Evolutionary conservation across 2,888 invertebrate species (phyloP), one percentile per base, ranked within the genome.

Genomic region (Meta bourneti): DNA sequence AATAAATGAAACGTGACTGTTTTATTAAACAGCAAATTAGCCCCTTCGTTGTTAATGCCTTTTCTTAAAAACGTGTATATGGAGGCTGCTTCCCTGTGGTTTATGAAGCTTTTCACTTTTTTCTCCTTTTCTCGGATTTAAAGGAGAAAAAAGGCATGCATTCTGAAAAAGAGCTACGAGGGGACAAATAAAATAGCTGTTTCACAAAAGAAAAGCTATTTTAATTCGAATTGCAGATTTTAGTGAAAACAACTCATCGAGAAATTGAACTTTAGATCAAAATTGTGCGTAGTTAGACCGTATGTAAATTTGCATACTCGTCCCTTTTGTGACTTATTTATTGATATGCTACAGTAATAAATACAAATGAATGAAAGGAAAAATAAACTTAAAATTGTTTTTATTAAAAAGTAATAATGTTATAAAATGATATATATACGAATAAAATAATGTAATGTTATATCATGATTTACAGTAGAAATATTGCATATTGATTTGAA

Each of bases 21-120:
- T 82, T 87, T 91, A 91, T 88, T 91, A 91, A 91, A 91, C 78
- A 79, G 91, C 69, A 87, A 91, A 91, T 91, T 88, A 88, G 82
- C 87, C 19, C 70, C 82, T 51, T 78, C 72, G 87, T 88, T 82
- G 91, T 91, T 91, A 91, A 91, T 85, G 91, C 91, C 81, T 61
- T 70, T 72, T 81, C 70, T 79, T 71, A 72, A 80, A 71, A 87
- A 79, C 71, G 87, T 71, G 71, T 87, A 69, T 72, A 52, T 34
- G 49, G 74, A 49, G 51, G 81, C 77, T 72, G 16, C 54, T 49
- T 48, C 75, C 74, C 20, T 54, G 51, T 16, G 78, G 70, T 51
- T 69, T 77, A n/a, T 61, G 19, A 34, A 79, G 54, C 52, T 34
- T 83, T 61, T 16, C 51, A 48, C 83, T 75, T 69, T 49, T 77